Evolutionary conservation across 2,888 invertebrate genomes (phyloP).

Genomic region (Cephus rjabovi): DNA sequence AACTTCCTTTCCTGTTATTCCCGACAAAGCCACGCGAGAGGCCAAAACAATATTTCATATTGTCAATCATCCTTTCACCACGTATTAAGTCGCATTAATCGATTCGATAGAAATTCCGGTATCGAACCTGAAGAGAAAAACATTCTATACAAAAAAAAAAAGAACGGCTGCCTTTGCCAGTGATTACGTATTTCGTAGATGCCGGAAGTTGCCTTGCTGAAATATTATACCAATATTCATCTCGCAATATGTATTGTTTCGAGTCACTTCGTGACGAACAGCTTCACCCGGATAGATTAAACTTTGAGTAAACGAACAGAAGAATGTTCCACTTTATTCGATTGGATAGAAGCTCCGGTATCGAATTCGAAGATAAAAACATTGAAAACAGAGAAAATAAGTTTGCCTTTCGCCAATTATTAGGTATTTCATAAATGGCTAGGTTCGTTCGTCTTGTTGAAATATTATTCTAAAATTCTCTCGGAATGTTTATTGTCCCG

Average conservation of each 20-base stretch:
- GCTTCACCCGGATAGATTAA: background rate
- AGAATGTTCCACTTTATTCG: background rate
- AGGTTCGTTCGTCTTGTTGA: background rate
- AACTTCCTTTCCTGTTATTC: background rate
- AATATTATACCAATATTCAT: no score
- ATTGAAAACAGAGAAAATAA: background rate
- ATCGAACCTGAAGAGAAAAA: no score
- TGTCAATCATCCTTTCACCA: background rate
- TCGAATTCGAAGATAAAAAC: background rate
- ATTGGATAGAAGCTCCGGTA: background rate
- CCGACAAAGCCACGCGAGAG: background rate
- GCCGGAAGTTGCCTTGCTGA: no score
- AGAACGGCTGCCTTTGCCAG: no score
- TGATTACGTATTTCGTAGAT: no score
- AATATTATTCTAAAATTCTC: background rate
- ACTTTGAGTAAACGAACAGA: background rate
- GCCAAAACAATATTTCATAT: background rate
- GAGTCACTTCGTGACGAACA: background rate
- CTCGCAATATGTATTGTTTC: no score
- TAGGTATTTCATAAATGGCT: background rate
- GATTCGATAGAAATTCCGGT: no score
- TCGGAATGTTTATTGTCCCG: background rate
- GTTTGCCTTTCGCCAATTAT: background rate
- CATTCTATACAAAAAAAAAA: no score
- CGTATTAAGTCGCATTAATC: background rate